Conservation (phyloP, 2,888 invertebrate species). For the Ormyrus labotus region DNA sequence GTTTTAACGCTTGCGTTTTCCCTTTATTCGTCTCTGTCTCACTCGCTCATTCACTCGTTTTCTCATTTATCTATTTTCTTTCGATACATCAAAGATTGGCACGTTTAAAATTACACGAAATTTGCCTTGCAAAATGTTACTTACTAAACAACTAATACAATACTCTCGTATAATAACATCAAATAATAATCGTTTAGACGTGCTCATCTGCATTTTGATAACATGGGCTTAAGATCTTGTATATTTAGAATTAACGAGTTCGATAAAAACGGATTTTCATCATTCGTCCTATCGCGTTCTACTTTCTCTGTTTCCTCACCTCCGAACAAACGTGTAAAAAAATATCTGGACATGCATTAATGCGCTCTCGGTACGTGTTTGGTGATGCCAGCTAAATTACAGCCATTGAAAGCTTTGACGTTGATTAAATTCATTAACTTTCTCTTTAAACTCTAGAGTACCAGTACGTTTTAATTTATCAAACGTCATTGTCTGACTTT, state of each 20-base stretch:
- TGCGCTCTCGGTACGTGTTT: constrained; percentile 67
- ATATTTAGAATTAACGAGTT: background rate
- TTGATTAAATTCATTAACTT: too few species aligned
- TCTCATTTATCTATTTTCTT: background rate
- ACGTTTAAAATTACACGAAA: constrained; percentile 29
- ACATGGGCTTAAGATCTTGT: constrained; percentile 38
- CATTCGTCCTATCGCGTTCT: background rate
- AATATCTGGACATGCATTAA: constrained; percentile 48
- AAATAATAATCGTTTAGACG: constrained; percentile 23
- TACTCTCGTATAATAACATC: too few species aligned
- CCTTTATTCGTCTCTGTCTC: constrained; percentile 19
- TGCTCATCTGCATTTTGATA: constrained; percentile 21
- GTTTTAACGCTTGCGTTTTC: constrained; percentile 20
- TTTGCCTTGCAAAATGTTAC: background rate
- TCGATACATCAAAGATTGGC: constrained; percentile 25
- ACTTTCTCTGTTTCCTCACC: background rate
- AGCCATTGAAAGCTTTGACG: too few species aligned
- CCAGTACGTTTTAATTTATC: constrained; percentile 67
- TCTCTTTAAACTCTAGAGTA: constrained; percentile 49
- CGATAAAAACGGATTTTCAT: constrained; percentile 40
- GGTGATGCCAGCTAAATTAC: constrained; percentile 66
- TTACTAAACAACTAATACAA: background rate
- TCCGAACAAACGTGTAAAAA: constrained; percentile 22
- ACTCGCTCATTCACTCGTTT: constrained; percentile 21
- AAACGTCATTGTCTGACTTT: background rate